Evolutionary conservation across 2,797 vertebrate species (phyloP).

Genomic region (Microctenopoma steveboyesi): DNA sequence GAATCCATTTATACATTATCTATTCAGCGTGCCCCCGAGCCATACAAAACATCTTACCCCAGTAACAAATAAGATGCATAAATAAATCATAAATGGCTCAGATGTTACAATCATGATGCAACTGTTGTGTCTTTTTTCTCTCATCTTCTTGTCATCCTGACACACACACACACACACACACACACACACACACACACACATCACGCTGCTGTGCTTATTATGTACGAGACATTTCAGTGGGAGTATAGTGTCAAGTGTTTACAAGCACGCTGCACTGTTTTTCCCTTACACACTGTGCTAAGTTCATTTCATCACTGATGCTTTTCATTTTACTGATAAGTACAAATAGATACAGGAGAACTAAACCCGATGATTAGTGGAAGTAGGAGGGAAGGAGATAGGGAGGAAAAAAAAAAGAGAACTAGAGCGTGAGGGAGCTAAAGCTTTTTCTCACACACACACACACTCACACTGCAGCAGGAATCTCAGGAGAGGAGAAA

Average conservation of each 20-base stretch:
- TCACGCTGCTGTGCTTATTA: slow-evolving; percentile 44
- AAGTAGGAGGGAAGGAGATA: slow-evolving; percentile 2
- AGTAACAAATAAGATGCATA: slow-evolving; percentile 74
- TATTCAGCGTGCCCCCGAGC: slow-evolving; percentile 31
- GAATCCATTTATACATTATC: slow-evolving; percentile 18
- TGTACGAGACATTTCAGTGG: slow-evolving; percentile 69
- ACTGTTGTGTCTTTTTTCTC: slow-evolving; percentile 80
- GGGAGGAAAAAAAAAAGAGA: slow-evolving; percentile 15
- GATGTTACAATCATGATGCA: slow-evolving; percentile 81
- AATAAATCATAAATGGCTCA: slow-evolving; percentile 79
- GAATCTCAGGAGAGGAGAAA: slow-evolving; percentile 56
- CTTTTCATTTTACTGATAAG: slow-evolving; percentile 64
- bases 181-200: slow-evolving; percentile 1
- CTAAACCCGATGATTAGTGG: slow-evolving; percentile 48
- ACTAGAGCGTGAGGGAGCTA: slow-evolving; percentile 30
- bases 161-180: slow-evolving; percentile 27
- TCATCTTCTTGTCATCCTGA: slow-evolving; percentile 74
- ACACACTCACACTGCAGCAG: slow-evolving; percentile 11
- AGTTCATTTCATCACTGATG: slow-evolving; percentile 74
- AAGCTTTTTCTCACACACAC: slow-evolving; percentile 36
- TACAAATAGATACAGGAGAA: slow-evolving; percentile 51
- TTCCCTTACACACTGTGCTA: slow-evolving; percentile 60
- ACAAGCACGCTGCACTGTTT: slow-evolving; percentile 51
- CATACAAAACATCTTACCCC: slow-evolving; percentile 61
- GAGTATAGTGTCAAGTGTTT: slow-evolving; percentile 67